Percentiles rank a stretch among this genome's conserved stretches.
Evolutionary conservation across 2,888 invertebrate genomes (phyloP).

Genomic region (Spodoptera littoralis): DNA sequence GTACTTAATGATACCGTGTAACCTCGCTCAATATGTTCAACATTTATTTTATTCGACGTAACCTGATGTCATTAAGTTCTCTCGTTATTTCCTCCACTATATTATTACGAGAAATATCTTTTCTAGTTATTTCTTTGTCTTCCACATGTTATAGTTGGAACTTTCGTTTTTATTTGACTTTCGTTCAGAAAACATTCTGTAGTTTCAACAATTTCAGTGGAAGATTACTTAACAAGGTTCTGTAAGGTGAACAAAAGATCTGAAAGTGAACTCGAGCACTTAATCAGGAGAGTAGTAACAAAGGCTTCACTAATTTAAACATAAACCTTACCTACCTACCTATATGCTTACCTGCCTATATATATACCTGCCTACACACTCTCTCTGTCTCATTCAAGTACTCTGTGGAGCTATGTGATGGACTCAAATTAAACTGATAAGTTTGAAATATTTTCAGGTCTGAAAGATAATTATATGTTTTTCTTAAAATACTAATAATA

Average conservation of each 20-base stretch:
- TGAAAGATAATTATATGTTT: neutral
- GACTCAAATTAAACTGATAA: neutral
- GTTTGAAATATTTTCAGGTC: neutral
- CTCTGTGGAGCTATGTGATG: conserved; percentile 5
- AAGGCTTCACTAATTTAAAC: conserved; percentile 38
- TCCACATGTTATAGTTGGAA: too few species aligned
- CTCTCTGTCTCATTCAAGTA: conserved; percentile 12
- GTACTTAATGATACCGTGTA: too few species aligned
- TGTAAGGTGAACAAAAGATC: conserved; percentile 33
- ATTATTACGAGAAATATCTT: too few species aligned
- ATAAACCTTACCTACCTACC: conserved; percentile 1
- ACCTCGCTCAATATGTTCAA: too few species aligned
- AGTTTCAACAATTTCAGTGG: conserved; percentile 1
- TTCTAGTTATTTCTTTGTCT: too few species aligned
- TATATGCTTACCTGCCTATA: neutral
- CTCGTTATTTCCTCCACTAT: too few species aligned
- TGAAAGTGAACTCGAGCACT: conserved; percentile 19
- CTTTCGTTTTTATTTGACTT: neutral
- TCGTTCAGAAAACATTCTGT: conserved; percentile 7
- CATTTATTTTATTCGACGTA: too few species aligned
- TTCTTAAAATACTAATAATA: neutral
- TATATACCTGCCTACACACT: conserved; percentile 1
- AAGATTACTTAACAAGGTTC: conserved; percentile 10
- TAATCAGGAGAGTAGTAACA: conserved; percentile 25
- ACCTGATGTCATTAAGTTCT: too few species aligned